Evolutionary conservation across 37 sponge, comb jelly and placozoan species (phyloP).

Genomic region (Cliona cf. orientalis): DNA sequence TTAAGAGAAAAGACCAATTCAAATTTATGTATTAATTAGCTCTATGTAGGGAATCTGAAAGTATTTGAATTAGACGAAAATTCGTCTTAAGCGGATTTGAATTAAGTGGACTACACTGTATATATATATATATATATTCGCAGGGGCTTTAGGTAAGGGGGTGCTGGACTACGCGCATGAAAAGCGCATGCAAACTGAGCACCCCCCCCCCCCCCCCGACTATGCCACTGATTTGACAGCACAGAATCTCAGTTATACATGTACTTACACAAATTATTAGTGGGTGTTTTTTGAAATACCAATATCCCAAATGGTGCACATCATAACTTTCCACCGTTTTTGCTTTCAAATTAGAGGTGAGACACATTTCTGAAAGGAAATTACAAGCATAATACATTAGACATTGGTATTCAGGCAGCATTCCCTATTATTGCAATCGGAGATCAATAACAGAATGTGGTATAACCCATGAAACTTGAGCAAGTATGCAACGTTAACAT

Average conservation of each 20-base stretch:
- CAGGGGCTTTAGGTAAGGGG: no score
- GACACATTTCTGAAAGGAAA: constrained; percentile 68
- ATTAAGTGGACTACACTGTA: no score
- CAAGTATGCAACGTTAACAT: neutral
- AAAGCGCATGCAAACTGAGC: no score
- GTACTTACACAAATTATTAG: constrained; percentile 70
- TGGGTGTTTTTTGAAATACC: constrained; percentile 57
- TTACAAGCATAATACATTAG: neutral
- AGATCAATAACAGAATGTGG: neutral
- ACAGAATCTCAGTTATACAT: neutral
- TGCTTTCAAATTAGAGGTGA: constrained; percentile 86
- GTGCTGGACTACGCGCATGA: constrained; percentile 1
- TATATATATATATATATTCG: no score
- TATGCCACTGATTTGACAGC: no score
- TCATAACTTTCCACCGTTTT: constrained; percentile 64
- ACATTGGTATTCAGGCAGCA: neutral
- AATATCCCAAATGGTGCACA: constrained; percentile 73
- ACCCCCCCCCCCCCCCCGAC: no score
- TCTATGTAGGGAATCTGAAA: no score
- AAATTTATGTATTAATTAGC: no score
- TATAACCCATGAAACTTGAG: neutral
- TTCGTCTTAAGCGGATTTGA: no score
- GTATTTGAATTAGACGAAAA: no score
- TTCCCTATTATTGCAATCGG: neutral
- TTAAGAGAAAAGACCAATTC: no score